Base-by-base conservation (phyloP, 2,797 vertebrate genomes). In the Mionectes olivaceus region DNA sequence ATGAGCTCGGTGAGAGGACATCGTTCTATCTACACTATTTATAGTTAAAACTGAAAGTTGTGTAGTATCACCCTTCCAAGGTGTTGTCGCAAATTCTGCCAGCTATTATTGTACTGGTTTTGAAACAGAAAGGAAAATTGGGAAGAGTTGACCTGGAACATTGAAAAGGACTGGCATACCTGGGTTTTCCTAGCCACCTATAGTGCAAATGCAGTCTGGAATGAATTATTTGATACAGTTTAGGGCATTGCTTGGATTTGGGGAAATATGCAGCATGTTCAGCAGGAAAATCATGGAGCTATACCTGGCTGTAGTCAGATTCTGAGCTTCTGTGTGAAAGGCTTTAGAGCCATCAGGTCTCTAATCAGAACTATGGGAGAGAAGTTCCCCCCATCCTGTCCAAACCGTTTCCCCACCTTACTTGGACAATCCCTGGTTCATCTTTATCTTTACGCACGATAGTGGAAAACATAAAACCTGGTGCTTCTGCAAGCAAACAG, bases 401-500 rank as follows among this genome's bases (percentile, higher is more conserved):
- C 73, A 67, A 89, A 76, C 15, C 9, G n/a, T 85, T 87, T 68
- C 17, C 57, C 43, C 73, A 6, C 22, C 79, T 88, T 76, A 11
- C 63, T 43, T 70, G 56, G 65, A 52, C 80, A 77, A 70, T 30
- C 70, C 50, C 80, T 71, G 60, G 92, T 71, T 70, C 86, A 47
- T 22, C 71, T 89, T 83, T 78, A 53, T 84, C 90, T 84, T 83
- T 60, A 47, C 46, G 13, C 13, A 84, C 39, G 37, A 10, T 2
- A 91, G 37, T 67, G 67, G 44, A 94, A 87, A 91, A 76, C 79
- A 86, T 8, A 78, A 86, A 73, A 17, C 47, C 23, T 41, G 33
- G 33, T 22, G 33, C 92, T 95, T 91, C 93, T 32, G 2, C 89
- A 39, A 78, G 43, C 89, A 39, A 76, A 37, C 25, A 88, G 89